A percentile compares a stretch with the other conserved stretches of the same genome.
phyloP scores from a whole-genome alignment of 2,113 vertebrate species.

The Ibidorhyncha struthersii region DNA sequence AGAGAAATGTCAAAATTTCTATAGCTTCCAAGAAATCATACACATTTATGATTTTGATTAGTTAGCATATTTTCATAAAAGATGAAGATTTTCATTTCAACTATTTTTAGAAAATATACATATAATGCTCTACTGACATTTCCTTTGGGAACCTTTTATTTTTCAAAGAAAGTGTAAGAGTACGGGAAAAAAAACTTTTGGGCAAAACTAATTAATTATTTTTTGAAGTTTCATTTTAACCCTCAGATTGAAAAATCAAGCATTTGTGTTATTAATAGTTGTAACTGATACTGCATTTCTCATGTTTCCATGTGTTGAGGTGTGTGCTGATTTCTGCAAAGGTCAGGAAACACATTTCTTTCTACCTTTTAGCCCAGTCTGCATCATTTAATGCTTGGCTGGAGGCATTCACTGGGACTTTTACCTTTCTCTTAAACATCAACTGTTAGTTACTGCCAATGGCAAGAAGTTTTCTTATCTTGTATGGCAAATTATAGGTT shows the following conservation, averaged over 20 bases:
- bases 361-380: background rate
- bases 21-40: background rate
- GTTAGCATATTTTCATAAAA: background rate
- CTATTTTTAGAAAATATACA: background rate
- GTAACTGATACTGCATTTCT: background rate
- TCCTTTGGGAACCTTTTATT: background rate
- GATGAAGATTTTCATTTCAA: background rate
- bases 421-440: background rate
- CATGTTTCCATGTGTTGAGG: background rate
- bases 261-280: background rate
- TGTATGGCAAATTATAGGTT: background rate
- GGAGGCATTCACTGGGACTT: background rate
- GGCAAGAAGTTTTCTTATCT: background rate
- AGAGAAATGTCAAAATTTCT: background rate
- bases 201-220: background rate
- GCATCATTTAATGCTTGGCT: background rate
- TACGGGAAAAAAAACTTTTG: background rate
- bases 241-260: background rate
- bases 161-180: background rate
- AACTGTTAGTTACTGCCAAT: background rate
- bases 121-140: background rate
- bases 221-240: background rate
- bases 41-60: background rate
- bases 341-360: background rate
- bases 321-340: background rate